Percentiles rank a stretch among this genome's conserved stretches.
Evolutionary conservation across 1,140 invertebrate genomes (phyloP).

Genomic region (Lasioglossum baleicum): DNA sequence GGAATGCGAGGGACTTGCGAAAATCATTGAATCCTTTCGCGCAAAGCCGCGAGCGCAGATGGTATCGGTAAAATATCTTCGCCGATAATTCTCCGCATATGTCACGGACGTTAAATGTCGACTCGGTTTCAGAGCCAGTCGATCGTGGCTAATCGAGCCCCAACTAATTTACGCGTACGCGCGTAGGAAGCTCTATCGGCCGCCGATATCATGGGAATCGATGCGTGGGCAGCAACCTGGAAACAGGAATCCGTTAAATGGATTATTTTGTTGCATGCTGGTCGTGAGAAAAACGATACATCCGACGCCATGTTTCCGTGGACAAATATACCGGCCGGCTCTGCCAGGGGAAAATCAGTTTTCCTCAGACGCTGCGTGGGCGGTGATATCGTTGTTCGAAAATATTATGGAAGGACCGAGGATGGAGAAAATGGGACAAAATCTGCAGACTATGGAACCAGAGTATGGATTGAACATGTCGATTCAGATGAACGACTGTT

Average conservation of each 20-base stretch:
- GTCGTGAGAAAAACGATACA: slow-evolving; percentile 22
- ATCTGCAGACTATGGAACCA: neutral
- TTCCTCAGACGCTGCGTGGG: neutral
- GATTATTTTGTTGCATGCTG: slow-evolving; percentile 29
- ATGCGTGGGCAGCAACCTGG: slow-evolving; percentile 27
- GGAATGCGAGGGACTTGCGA: no score
- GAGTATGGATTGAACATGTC: neutral
- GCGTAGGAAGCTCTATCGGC: slow-evolving; percentile 35
- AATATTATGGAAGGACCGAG: neutral
- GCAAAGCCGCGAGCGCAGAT: neutral
- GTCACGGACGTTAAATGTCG: neutral
- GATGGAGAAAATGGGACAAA: neutral
- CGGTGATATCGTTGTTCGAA: neutral
- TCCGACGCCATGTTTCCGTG: neutral
- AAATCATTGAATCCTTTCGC: neutral
- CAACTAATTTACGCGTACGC: slow-evolving; percentile 30
- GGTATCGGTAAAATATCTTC: neutral
- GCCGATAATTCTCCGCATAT: neutral
- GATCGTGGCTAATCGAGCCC: neutral
- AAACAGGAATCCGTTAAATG: slow-evolving; percentile 30
- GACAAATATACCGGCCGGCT: neutral
- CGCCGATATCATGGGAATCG: slow-evolving; percentile 44
- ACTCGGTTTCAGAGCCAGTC: neutral
- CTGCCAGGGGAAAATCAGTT: slow-evolving; percentile 21
- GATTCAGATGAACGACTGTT: neutral